phyloP scores from a whole-genome alignment of 2,888 invertebrate genomes.

The Drosophila nr. medialis region DNA sequence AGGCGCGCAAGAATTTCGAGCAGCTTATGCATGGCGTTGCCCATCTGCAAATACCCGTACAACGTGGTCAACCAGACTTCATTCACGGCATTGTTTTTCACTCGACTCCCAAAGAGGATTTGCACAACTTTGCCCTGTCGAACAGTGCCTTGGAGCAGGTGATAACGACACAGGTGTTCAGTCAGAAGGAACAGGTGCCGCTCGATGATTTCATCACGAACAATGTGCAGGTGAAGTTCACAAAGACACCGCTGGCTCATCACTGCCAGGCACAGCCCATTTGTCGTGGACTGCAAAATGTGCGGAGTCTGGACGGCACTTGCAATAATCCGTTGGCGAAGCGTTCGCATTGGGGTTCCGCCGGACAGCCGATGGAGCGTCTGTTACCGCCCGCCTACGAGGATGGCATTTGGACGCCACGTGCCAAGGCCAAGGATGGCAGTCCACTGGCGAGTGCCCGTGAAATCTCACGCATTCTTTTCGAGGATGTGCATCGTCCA shows the following conservation, averaged over 20 bases:
- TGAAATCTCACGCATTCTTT: conserved; percentile 87
- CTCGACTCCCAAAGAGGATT: conserved; percentile 82
- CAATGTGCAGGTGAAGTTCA: conserved; percentile 82
- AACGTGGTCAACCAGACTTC: conserved; percentile 83
- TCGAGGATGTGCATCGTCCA: conserved; percentile 87
- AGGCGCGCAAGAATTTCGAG: conserved; percentile 82
- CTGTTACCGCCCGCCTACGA: conserved; percentile 89
- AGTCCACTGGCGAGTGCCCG: conserved; percentile 88
- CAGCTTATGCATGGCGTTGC: conserved; percentile 82
- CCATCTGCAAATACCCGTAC: conserved; percentile 77
- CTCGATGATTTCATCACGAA: conserved; percentile 82
- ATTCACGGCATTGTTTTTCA: conserved; percentile 83
- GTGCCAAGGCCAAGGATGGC: conserved; percentile 83
- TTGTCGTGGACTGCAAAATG: conserved; percentile 85
- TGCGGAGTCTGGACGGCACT: conserved; percentile 91
- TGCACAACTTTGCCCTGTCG: conserved; percentile 84
- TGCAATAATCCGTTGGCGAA: conserved; percentile 90
- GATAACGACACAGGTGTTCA: conserved; percentile 85
- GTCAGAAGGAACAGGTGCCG: conserved; percentile 84
- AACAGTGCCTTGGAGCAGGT: conserved; percentile 86
- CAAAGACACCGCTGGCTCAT: conserved; percentile 74
- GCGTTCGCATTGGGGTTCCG: conserved; percentile 88
- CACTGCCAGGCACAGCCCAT: conserved; percentile 83
- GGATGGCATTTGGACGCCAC: conserved; percentile 86
- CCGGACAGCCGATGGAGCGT: conserved; percentile 88